phyloP scores from a whole-genome alignment of 2,113 vertebrate species.

The Hystrix brachyura region DNA sequence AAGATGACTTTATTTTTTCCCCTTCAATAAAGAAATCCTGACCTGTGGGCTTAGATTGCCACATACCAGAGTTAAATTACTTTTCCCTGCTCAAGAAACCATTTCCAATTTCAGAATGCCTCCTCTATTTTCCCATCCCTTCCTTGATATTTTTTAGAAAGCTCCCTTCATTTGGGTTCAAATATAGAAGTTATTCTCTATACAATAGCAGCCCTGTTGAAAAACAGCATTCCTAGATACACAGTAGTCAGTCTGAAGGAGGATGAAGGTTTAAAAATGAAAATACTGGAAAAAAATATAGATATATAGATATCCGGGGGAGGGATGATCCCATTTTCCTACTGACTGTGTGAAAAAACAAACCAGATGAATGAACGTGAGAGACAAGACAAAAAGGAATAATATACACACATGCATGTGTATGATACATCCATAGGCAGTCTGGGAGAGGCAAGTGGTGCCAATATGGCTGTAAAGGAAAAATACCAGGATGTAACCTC shows the following conservation, averaged over 20 bases:
- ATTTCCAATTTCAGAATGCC: not conserved
- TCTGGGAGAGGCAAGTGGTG: not conserved
- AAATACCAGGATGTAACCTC: not conserved
- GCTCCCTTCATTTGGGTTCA: not conserved
- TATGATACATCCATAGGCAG: not conserved
- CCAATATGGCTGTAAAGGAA: not conserved
- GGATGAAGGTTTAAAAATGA: not conserved
- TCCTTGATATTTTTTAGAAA: not conserved
- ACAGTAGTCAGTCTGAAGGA: not conserved
- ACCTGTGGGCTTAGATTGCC: not conserved
- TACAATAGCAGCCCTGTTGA: not conserved
- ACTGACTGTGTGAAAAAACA: not conserved
- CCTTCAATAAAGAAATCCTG: not conserved
- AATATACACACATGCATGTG: not conserved
- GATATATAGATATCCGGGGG: too few relatives aligned
- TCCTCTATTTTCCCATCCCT: not conserved
- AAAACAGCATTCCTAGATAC: not conserved
- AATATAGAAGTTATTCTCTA: not conserved
- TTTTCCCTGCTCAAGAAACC: not conserved
- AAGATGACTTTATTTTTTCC: slow-evolving; percentile 8
- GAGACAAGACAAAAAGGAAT: not conserved
- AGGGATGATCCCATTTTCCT: not conserved
- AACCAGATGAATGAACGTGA: not conserved
- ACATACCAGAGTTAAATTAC: not conserved
- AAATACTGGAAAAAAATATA: not conserved